Percentiles rank a stretch among this genome's conserved stretches.
Conservation (phyloP, 1,140 invertebrate genomes). For the Eueides isabella region DNA sequence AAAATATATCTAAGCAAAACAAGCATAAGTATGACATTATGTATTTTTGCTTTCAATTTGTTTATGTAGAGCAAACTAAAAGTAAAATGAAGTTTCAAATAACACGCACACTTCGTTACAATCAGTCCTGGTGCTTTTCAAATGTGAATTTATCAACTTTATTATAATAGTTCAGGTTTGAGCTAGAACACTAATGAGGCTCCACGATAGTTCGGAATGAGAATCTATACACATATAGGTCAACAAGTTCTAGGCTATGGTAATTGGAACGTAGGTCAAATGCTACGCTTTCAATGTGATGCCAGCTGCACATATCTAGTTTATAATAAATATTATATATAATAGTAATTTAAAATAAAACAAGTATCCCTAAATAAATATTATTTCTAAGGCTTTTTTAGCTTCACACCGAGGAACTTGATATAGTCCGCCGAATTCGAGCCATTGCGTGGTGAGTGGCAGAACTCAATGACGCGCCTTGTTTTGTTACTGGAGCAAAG, state of each 20-base stretch:
- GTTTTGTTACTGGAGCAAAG: too few species aligned
- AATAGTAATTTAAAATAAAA: too few species aligned
- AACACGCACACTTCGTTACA: background rate
- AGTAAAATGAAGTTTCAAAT: background rate
- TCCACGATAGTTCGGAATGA: background rate
- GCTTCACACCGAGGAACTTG: too few species aligned
- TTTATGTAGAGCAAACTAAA: background rate
- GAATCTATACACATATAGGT: constrained; percentile 25
- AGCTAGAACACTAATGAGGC: constrained; percentile 19
- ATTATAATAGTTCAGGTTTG: constrained; percentile 12
- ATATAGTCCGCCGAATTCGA: too few species aligned
- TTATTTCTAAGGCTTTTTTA: too few species aligned
- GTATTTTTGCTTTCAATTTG: background rate
- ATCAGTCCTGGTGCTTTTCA: background rate
- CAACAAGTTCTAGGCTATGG: constrained; percentile 20
- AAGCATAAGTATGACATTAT: background rate
- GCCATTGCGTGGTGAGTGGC: too few species aligned
- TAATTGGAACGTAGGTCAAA: constrained; percentile 28
- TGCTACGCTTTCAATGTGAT: constrained; percentile 25
- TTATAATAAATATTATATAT: too few species aligned
- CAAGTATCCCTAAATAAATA: too few species aligned
- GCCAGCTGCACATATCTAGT: constrained; percentile 21
- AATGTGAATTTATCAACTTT: background rate
- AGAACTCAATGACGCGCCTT: too few species aligned
- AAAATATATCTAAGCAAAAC: background rate